Base-by-base conservation (phyloP, 2,888 invertebrate genomes). In the Abscondita cerata region DNA sequence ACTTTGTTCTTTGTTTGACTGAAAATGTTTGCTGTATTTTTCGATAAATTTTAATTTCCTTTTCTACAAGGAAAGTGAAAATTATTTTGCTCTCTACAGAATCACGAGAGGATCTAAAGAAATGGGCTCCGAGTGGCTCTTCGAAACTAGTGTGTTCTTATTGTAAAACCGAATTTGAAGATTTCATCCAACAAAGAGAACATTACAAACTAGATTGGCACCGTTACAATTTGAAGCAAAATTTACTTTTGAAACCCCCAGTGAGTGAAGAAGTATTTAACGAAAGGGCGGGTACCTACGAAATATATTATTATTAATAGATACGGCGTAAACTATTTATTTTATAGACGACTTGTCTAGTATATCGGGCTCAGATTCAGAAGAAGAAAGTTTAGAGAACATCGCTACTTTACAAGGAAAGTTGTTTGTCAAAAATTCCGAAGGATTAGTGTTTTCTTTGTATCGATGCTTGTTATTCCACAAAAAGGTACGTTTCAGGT, bases 161-260 rank as follows among this genome's bases (percentile, higher is more conserved):
- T 71, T 86, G 86, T 63, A 80, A 81, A 33, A 75, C 81, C 1
- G 73, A 78, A 47, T 90, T 90, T 72, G 81, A 83, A 20, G 82
- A 86, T 50, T 76, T 86, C 47, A 80, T 81, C 0, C 84, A 87
- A 59, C 91, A 93, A 77, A 86, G 88, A 12, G 83, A 87, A 4
- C 94, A 94, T 76, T 93, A 90, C 74, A 91, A 90, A 74, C 81
- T 91, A 34, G 93, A 93, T 75, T 93, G 92, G 93, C 93, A 94
- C 76, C 85, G 91, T 1, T 91, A 91, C 73, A 94, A 94, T 79
- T 80, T 94, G 36, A 92, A 91, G 72, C 85, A 88, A 67, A 88
- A 87, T 66, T 76, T 93, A 9, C 84, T 85, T 68, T 88, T 87
- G 6, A 80, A 81, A 52, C 75, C 79, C 46, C 76, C 83, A 1